phyloP scores from a whole-genome alignment of 2,888 invertebrate species.

The Ophraella communa region DNA sequence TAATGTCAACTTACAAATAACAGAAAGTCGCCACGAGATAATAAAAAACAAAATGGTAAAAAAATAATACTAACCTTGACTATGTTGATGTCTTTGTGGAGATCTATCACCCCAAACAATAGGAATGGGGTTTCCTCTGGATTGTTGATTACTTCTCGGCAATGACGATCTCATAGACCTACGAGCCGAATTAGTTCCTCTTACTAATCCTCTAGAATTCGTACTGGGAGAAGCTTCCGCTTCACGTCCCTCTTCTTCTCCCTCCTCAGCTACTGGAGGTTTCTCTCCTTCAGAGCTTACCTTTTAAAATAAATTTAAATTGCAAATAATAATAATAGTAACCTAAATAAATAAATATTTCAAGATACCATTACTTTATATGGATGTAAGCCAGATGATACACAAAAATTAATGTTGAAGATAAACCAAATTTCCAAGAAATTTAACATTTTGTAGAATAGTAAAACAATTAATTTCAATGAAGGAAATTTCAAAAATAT shows the following conservation, averaged over 20 bases:
- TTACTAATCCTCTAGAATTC: conserved; percentile 61
- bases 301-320: conserved; percentile 37
- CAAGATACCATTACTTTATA: neutral
- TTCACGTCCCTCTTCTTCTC: conserved; percentile 77
- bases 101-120: conserved; percentile 67
- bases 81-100: conserved; percentile 39
- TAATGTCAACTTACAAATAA: neutral
- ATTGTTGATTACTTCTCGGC: conserved; percentile 49
- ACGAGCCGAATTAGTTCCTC: conserved; percentile 49
- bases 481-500: no score
- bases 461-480: no score
- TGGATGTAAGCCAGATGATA: no score
- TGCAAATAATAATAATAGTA: neutral
- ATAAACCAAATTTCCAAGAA: no score
- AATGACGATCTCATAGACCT: conserved; percentile 41
- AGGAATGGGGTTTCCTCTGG: conserved; percentile 65
- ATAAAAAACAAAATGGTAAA: no score
- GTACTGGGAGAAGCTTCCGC: conserved; percentile 77
- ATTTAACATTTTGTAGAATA: no score
- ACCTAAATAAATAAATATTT: no score
- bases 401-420: no score
- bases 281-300: conserved; percentile 72
- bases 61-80: conserved; percentile 34
- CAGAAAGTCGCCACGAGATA: no score
- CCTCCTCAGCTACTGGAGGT: conserved; percentile 61